Evolutionary conservation across 2,888 invertebrate species (phyloP), one percentile per base, ranked within the genome.

Genomic region (Drosophila greeni): DNA sequence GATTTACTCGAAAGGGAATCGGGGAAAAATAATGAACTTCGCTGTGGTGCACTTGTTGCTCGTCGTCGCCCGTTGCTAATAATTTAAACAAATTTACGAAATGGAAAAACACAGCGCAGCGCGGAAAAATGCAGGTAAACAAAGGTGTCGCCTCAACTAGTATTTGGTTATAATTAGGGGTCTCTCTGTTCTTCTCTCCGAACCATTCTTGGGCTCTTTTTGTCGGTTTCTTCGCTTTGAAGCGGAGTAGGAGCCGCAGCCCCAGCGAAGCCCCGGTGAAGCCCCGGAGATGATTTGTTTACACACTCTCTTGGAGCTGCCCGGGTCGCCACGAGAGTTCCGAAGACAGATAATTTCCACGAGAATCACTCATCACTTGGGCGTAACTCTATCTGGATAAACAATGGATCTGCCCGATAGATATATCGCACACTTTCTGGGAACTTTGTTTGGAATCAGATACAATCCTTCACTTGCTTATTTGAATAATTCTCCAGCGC

Each of bases 81-180:
- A 82, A 75, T 75, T 82, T 82, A 74, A 71, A 72, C 79, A 82
- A 82, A 84, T 84, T 78, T 79, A 73, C 78, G 45, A 64, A 72
- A 36, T 53, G 47, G 51, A 61, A 69, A 45, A 40, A 45, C 26
- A 59, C 31, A 48, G 33, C 40, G 24, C 37, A 40, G 20, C 43
- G 36, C 36, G 34, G 29, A 40, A 33, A 34, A 65, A 20, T 31
- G 48, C 58, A 48, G 66, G 49, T 36, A 54, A 67, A 73, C 74
- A 78, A 72, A 80, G 75, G 81, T 80, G 80, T 70, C 59, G 39
- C 48, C 61, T 34, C 66, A 55, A 31, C 72, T 65, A 55, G 61
- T 84, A 74, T 80, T 80, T 83, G 83, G 64, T 75, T 83, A 81
- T 83, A 84, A 84, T 81, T 80, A 83, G 82, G 81, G 71, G 75